Evolutionary conservation across 1,140 invertebrate genomes (phyloP).

Genomic region (Orchestia grillus): DNA sequence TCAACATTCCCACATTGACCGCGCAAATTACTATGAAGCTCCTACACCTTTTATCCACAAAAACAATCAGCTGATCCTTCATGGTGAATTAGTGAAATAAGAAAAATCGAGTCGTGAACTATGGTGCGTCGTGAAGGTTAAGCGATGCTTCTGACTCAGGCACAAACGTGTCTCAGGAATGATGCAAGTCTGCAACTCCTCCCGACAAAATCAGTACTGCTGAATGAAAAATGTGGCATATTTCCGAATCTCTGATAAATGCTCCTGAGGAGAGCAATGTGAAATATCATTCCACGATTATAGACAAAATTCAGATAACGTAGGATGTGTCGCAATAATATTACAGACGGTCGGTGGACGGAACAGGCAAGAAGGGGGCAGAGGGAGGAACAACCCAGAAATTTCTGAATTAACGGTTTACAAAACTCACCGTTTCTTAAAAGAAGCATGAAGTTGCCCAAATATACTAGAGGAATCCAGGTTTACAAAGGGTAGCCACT

Average conservation of each 20-base stretch:
- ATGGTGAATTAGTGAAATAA: background rate
- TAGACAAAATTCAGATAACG: background rate
- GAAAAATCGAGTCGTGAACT: background rate
- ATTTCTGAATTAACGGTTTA: background rate
- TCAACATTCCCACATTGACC: background rate
- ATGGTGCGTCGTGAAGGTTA: background rate
- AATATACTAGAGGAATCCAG: constrained; percentile 38
- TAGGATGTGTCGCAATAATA: constrained; percentile 31
- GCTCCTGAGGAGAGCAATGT: background rate
- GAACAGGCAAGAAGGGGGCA: background rate
- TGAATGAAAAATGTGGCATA: background rate
- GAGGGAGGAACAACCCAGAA: background rate
- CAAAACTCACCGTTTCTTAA: constrained; percentile 21
- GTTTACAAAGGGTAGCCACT: background rate
- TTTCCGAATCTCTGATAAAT: background rate
- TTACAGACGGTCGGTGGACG: background rate
- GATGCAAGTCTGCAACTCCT: background rate
- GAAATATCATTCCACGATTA: background rate
- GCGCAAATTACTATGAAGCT: background rate
- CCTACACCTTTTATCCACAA: background rate
- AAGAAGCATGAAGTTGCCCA: constrained; percentile 15
- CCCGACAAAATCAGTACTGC: background rate
- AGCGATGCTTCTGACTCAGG: no score
- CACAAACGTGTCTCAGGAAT: background rate
- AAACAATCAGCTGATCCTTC: background rate